Percentiles rank a stretch among this genome's conserved stretches.
Evolutionary conservation across 1,140 invertebrate species (phyloP).

Genomic region (Penaeus japonicus): DNA sequence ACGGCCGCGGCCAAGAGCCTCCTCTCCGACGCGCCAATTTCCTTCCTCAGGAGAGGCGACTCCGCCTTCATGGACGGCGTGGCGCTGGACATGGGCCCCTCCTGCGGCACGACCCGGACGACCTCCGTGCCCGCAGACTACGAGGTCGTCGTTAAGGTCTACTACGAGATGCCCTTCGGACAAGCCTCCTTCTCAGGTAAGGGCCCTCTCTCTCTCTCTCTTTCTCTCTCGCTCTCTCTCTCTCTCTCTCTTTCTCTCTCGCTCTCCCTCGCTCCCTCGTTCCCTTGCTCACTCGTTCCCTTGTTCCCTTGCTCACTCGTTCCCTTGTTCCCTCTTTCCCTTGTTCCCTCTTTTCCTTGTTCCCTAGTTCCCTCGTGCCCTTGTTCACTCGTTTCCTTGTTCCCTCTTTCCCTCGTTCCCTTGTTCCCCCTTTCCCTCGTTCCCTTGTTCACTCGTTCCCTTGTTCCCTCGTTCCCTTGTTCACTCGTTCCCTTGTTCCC

Average conservation of each 20-base stretch:
- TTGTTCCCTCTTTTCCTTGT: too few relatives aligned
- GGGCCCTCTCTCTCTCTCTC: background rate
- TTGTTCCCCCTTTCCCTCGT: too few relatives aligned
- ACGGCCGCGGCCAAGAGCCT: too few relatives aligned
- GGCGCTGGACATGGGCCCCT: background rate
- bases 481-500: too few relatives aligned
- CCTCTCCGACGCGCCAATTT: too few relatives aligned
- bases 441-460: rapidly evolving
- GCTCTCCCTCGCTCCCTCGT: background rate
- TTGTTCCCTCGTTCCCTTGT: background rate
- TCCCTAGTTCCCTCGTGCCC: too few relatives aligned
- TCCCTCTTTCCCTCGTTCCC: too few relatives aligned
- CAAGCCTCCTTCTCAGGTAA: background rate
- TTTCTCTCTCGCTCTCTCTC: background rate
- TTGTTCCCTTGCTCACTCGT: background rate
- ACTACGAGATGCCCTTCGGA: background rate
- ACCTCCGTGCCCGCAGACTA: background rate
- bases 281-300: background rate
- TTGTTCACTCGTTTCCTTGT: too few relatives aligned
- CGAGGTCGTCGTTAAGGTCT: background rate
- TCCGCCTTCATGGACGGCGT: background rate
- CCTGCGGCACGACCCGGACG: constrained; percentile 1
- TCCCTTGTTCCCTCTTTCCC: background rate
- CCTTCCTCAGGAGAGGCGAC: background rate
- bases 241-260: background rate